These are phyloP conservation scores for Lordiphosa clarofinis DNA, from an alignment of 1,140 invertebrate genomes.

Conservation along the genomic window DNA sequence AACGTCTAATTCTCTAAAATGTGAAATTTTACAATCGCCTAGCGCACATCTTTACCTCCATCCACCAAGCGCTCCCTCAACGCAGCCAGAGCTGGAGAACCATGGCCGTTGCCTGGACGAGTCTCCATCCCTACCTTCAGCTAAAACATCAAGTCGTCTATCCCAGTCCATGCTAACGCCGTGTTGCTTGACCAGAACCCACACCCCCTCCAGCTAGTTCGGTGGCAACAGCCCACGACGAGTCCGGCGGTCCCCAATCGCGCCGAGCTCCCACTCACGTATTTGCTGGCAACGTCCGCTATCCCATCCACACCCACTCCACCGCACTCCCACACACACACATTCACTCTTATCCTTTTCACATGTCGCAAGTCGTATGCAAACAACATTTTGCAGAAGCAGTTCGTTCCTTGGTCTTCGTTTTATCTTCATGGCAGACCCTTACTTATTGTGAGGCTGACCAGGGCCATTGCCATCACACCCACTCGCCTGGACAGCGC, in stretches of 20 bases:
- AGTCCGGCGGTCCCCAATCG: slow-evolving; percentile 72
- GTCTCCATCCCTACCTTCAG: slow-evolving; percentile 38
- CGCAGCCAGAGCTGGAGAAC: slow-evolving; percentile 57
- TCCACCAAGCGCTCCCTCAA: slow-evolving; percentile 43
- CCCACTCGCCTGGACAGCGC: slow-evolving; percentile 29
- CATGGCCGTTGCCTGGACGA: slow-evolving; percentile 60
- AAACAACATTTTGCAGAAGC: slow-evolving; percentile 79
- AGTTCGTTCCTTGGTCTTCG: slow-evolving; percentile 79
- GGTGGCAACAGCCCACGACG: slow-evolving; percentile 72
- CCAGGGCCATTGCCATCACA: slow-evolving; percentile 45
- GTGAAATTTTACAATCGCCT: slow-evolving; percentile 78
- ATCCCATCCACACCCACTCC: slow-evolving; percentile 42
- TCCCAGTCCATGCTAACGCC: slow-evolving; percentile 55
- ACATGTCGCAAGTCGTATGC: slow-evolving; percentile 80
- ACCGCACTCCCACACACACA: slow-evolving; percentile 24
- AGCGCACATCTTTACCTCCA: slow-evolving; percentile 72
- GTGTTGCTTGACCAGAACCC: slow-evolving; percentile 68
- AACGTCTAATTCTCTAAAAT: slow-evolving; percentile 78
- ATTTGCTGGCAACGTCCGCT: slow-evolving; percentile 69
- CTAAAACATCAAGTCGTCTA: slow-evolving; percentile 70
- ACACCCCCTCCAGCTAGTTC: slow-evolving; percentile 28
- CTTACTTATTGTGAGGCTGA: slow-evolving; percentile 77
- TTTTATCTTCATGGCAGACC: slow-evolving; percentile 79
- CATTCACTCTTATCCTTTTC: slow-evolving; percentile 72
- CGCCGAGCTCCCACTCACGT: slow-evolving; percentile 73